A percentile compares a stretch with the other conserved stretches of the same genome.
These are phyloP conservation scores for Drosophila micromelanica DNA, from an alignment of 1,140 invertebrate species.

Conservation along the genomic window DNA sequence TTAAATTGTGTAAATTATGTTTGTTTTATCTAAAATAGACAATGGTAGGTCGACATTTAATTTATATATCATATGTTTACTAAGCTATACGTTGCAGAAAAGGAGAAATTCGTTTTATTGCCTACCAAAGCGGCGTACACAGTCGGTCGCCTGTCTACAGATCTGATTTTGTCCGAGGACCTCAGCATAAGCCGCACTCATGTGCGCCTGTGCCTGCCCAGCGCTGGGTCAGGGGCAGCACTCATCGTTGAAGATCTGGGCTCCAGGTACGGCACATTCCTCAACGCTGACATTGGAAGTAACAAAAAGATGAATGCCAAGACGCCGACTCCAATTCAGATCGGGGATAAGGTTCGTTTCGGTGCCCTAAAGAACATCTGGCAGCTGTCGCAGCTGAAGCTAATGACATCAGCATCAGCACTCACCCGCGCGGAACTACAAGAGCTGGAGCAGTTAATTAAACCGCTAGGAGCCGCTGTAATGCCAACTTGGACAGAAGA, in stretches of 20 bases:
- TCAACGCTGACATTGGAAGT: constrained; percentile 79
- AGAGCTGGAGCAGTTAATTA: constrained; percentile 79
- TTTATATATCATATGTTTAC: not conserved
- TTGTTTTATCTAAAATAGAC: constrained; percentile 51
- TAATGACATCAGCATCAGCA: constrained; percentile 85
- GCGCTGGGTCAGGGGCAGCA: constrained; percentile 34
- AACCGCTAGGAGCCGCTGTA: constrained; percentile 80
- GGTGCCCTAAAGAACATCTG: constrained; percentile 85
- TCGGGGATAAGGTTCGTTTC: constrained; percentile 85
- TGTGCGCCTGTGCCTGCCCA: constrained; percentile 83
- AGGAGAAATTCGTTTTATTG: constrained; percentile 60
- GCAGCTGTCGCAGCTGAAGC: constrained; percentile 81
- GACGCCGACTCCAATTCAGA: constrained; percentile 61
- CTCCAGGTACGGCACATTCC: constrained; percentile 86
- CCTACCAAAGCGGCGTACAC: constrained; percentile 55
- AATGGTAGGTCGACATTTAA: constrained; percentile 30
- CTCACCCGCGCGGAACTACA: constrained; percentile 82
- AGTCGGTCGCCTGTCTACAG: constrained; percentile 67
- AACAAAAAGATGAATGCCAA: constrained; percentile 46
- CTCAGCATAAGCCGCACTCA: constrained; percentile 86
- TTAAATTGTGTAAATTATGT: constrained; percentile 56
- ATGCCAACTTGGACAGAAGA: constrained; percentile 75
- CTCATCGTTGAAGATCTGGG: constrained; percentile 83
- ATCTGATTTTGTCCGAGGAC: constrained; percentile 85
- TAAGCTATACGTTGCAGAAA: constrained; percentile 25